Base-by-base conservation (phyloP, 2,888 invertebrate species). In the Drosophila histrio region DNA sequence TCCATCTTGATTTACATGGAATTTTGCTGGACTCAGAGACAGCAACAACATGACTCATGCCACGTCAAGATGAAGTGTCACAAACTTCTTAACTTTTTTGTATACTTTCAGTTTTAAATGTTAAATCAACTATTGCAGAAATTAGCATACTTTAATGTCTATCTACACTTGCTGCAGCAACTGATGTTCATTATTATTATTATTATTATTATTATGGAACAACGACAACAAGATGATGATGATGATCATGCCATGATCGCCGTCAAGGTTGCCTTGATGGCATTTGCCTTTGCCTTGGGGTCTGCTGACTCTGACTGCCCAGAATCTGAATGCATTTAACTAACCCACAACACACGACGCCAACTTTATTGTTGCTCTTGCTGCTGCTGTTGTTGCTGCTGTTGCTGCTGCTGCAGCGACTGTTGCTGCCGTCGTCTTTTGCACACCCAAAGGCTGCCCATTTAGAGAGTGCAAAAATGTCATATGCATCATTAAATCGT, bases 401-500 rank as follows among this genome's bases (percentile, higher is more conserved):
- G 58, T 0, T 54, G 57, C 4, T 46, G 44, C 0, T 39, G 50
- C 1, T 62, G 39, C 3, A 49, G 41, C 11, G 47, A 47, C 7
- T 49, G 58, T 50, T 53, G 66, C 34, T 72, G 64, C 53, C 36
- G 54, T 60, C 59, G 56, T 62, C 63, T 62, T 54, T 64, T 68
- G 76, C 76, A 69, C 72, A 73, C 58, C 72, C 73, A 72, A 64
- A 74, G 85, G 62, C 77, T 79, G 82, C 75, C 81, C 76, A 85
- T 83, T 86, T 81, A 82, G 80, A 84, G 82, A 86, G 88, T 83
- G 87, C 87, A 88, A 88, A 88, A 89, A 85, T 88, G 89, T 88
- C 89, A 86, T 88, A 89, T 84, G 88, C 89, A 84, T 89, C 88
- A 88, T 88, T 88, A 86, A 88, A 84, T 77, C 86, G 89, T 83